Evolutionary conservation across 2,113 vertebrate genomes (phyloP).

Genomic region (Tauraco erythrolophus): DNA sequence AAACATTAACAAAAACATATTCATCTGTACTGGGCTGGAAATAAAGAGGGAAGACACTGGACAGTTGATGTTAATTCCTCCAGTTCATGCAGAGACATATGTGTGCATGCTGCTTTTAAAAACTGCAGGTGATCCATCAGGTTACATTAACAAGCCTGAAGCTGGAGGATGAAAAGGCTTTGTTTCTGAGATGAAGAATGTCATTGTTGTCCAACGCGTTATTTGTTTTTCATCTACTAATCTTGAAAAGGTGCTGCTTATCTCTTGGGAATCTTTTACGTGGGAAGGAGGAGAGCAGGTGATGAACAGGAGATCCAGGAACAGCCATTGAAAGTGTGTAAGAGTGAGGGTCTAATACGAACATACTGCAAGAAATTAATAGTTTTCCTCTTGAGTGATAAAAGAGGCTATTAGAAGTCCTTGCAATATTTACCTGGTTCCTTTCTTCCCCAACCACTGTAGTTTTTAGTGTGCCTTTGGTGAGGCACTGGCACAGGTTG

Average conservation of each 20-base stretch:
- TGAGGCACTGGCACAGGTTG: too few species aligned
- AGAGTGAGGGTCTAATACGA: background rate
- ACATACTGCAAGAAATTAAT: background rate
- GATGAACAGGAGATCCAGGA: background rate
- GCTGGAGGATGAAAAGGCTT: background rate
- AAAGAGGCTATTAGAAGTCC: background rate
- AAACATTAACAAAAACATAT: background rate
- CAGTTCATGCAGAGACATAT: background rate
- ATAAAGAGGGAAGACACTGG: background rate
- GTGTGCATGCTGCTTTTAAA: background rate
- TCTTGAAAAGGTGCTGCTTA: conserved; percentile 26
- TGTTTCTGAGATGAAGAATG: background rate
- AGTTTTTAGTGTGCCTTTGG: background rate
- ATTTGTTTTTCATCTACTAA: conserved; percentile 32
- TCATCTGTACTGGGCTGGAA: background rate
- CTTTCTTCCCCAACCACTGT: background rate
- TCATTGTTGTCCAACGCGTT: background rate
- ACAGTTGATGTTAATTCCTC: background rate
- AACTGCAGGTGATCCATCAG: background rate
- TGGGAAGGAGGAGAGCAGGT: background rate
- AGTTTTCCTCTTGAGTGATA: background rate
- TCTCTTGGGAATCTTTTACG: conserved; percentile 12
- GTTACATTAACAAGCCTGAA: background rate
- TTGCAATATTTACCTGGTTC: background rate
- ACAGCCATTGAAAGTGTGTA: background rate